Evolutionary conservation across 2,888 invertebrate species (phyloP).

Genomic region (Andrena haemorrhoa): DNA sequence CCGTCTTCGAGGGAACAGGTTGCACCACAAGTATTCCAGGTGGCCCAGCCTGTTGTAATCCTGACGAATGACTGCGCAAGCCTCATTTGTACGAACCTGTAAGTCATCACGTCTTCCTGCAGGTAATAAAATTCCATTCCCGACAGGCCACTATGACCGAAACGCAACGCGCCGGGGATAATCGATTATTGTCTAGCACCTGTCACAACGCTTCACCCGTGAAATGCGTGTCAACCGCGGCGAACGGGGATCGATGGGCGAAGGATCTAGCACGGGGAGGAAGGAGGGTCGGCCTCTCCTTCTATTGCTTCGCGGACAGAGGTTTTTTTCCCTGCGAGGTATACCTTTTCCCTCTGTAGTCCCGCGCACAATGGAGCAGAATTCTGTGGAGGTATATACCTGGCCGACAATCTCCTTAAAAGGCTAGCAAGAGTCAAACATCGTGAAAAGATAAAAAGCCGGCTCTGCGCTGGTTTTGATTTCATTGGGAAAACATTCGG

Average conservation of each 20-base stretch:
- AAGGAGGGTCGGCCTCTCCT: slow-evolving; percentile 16
- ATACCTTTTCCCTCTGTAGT: slow-evolving; percentile 13
- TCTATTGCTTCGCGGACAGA: slow-evolving; percentile 51
- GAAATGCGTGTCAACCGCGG: slow-evolving; percentile 55
- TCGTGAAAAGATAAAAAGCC: slow-evolving; percentile 42
- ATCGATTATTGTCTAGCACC: slow-evolving; percentile 52
- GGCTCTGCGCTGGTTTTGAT: slow-evolving; percentile 45
- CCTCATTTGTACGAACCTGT: slow-evolving; percentile 22
- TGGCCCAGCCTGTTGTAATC: background rate
- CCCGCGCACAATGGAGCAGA: slow-evolving; percentile 45
- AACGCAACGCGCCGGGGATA: slow-evolving; percentile 17
- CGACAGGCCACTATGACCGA: slow-evolving; percentile 5
- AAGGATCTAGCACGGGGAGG: slow-evolving; percentile 41
- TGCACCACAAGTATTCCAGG: no score
- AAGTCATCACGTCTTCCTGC: slow-evolving; percentile 8
- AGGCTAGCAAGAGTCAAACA: slow-evolving; percentile 60
- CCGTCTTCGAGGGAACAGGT: no score
- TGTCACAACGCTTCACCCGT: slow-evolving; percentile 44
- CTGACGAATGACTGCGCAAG: slow-evolving; percentile 1
- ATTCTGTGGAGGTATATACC: slow-evolving; percentile 54
- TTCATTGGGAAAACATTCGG: slow-evolving; percentile 47
- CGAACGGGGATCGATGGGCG: slow-evolving; percentile 47
- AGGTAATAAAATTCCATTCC: slow-evolving; percentile 8
- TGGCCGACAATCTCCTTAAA: slow-evolving; percentile 65
- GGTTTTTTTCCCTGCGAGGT: slow-evolving; percentile 46